phyloP scores from a whole-genome alignment of 1,140 invertebrate species.

The Neodiprion virginianus region DNA sequence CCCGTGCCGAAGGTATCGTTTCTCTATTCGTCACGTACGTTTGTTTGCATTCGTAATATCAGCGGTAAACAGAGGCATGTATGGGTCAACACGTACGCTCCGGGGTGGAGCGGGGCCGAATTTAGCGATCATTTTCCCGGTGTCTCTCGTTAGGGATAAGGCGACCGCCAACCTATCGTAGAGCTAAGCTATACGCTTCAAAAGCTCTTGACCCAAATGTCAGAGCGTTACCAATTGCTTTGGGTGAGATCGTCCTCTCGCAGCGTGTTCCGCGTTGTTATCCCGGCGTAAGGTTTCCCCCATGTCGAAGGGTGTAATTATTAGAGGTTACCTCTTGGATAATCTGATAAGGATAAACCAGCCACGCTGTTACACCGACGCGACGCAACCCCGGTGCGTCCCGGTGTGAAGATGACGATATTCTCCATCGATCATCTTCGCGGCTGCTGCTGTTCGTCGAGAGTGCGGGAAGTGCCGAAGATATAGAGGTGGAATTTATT shows the following conservation, averaged over 20 bases:
- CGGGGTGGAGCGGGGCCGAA: neutral
- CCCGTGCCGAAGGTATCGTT: no score
- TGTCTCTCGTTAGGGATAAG: neutral
- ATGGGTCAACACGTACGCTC: neutral
- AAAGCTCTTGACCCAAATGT: slow-evolving; percentile 2
- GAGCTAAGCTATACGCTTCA: neutral
- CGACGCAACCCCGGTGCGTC: no score
- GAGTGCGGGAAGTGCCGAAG: no score
- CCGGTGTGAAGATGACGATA: no score
- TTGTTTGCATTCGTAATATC: no score
- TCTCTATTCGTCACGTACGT: no score
- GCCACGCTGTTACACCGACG: no score
- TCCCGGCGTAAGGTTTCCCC: neutral
- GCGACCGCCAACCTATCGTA: slow-evolving; percentile 2
- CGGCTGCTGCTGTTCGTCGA: no score
- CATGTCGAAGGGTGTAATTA: neutral
- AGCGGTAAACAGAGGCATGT: no score
- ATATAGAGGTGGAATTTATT: no score
- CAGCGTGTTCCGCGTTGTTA: neutral
- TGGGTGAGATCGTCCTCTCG: neutral
- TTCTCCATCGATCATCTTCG: no score
- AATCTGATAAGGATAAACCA: neutral
- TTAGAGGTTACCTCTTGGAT: neutral
- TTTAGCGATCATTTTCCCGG: neutral
- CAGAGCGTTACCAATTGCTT: neutral